These are phyloP conservation scores for Daptonema setosum DNA, from an alignment of 2,888 invertebrate genomes.

Conservation along the genomic window DNA sequence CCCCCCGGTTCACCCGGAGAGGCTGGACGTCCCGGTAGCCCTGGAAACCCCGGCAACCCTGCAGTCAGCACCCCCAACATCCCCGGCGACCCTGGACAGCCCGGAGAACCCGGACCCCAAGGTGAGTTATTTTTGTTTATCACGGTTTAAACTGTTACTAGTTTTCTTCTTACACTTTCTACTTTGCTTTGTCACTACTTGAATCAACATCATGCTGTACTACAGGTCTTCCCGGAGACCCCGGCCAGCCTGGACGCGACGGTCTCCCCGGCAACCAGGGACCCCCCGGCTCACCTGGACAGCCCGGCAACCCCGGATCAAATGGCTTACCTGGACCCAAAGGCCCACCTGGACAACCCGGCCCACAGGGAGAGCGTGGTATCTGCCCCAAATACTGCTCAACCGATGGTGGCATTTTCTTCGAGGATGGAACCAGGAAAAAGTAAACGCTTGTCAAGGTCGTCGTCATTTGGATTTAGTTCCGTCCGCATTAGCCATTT, in stretches of 20 bases:
- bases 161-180: background rate
- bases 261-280: constrained; percentile 9
- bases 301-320: background rate
- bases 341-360: constrained; percentile 14
- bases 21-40: constrained; percentile 6
- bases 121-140: background rate
- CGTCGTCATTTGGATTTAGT: no score
- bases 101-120: constrained; percentile 17
- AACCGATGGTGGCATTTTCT: constrained; percentile 6
- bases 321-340: constrained; percentile 10
- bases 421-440: constrained; percentile 16
- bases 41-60: constrained; percentile 24
- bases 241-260: constrained; percentile 14
- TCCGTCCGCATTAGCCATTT: no score
- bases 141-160: background rate
- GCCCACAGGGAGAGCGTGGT: constrained; percentile 3
- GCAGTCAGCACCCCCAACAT: constrained; percentile 24
- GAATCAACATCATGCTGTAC: background rate
- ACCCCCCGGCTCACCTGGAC: constrained; percentile 15
- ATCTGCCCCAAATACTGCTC: constrained; percentile 18
- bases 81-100: constrained; percentile 25
- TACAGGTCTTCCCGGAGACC: constrained; percentile 13
- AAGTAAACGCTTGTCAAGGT: background rate
- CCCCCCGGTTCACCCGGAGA: constrained; percentile 1
- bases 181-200: background rate